Percentiles rank a stretch among this genome's conserved stretches.
Evolutionary conservation across 2,113 vertebrate species (phyloP).

Genomic region (Camarhynchus parvulus): DNA sequence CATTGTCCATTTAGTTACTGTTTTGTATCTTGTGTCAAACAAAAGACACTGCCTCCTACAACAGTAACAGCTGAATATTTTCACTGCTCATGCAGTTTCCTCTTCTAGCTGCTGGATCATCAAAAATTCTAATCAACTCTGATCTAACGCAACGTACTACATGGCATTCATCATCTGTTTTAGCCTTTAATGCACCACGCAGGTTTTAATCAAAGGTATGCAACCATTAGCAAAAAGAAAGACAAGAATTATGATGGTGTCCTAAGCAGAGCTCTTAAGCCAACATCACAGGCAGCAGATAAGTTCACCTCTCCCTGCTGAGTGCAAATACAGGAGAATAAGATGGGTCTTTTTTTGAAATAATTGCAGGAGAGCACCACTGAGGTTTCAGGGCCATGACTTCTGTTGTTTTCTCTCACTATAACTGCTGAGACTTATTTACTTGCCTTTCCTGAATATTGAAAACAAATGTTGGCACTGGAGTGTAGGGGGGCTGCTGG

Average conservation of each 20-base stretch:
- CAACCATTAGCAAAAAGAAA: conserved; percentile 71
- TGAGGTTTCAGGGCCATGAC: neutral
- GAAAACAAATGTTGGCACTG: conserved; percentile 35
- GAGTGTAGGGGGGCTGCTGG: neutral
- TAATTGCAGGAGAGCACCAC: conserved; percentile 36
- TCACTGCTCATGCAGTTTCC: conserved; percentile 62
- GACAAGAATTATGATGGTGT: conserved; percentile 68
- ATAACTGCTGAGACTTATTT: neutral
- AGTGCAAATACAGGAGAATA: conserved; percentile 28
- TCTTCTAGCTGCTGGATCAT: conserved; percentile 69
- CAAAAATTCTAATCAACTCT: conserved; percentile 80
- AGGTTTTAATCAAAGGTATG: conserved; percentile 81
- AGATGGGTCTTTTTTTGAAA: conserved; percentile 29
- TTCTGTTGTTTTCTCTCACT: conserved; percentile 21
- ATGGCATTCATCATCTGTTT: conserved; percentile 76
- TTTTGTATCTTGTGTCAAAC: conserved; percentile 68
- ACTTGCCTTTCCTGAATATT: neutral
- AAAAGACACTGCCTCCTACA: conserved; percentile 70
- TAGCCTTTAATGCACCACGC: conserved; percentile 72
- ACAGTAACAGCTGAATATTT: conserved; percentile 71
- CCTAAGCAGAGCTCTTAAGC: conserved; percentile 52
- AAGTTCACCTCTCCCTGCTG: conserved; percentile 2
- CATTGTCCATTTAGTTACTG: conserved; percentile 70
- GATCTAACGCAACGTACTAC: conserved; percentile 70
- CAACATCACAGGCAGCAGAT: conserved; percentile 36